phyloP scores from a whole-genome alignment of 2,797 vertebrate genomes.

The Falco novaeseelandiae region DNA sequence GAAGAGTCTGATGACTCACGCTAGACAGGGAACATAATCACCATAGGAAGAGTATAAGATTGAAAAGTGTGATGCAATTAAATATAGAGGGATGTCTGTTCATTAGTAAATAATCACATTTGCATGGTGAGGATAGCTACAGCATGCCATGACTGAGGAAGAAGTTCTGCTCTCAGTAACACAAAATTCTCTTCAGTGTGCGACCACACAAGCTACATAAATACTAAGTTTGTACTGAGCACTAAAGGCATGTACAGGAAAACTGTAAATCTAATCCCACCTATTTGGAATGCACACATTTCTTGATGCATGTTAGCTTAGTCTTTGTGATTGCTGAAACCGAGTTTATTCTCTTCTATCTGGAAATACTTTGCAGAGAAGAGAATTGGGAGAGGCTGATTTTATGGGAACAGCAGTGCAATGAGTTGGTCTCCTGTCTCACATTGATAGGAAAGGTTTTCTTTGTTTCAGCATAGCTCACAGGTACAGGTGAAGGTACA shows the following conservation, averaged over 20 bases:
- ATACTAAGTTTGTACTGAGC: background rate
- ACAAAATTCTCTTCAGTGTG: background rate
- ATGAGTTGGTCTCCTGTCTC: background rate
- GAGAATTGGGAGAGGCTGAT: constrained; percentile 1
- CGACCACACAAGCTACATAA: background rate
- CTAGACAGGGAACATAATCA: background rate
- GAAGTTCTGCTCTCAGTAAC: background rate
- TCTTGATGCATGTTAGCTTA: background rate
- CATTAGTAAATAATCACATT: background rate
- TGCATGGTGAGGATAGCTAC: background rate
- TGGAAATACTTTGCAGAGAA: background rate
- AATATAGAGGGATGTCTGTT: background rate
- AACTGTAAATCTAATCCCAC: background rate
- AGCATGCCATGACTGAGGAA: background rate
- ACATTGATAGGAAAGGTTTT: background rate
- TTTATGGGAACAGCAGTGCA: constrained; percentile 19
- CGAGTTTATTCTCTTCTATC: background rate
- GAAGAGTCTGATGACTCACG: background rate
- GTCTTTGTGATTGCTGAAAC: background rate
- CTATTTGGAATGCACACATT: background rate
- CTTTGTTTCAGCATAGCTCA: background rate
- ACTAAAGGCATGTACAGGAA: background rate
- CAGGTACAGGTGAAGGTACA: background rate
- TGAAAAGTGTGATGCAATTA: background rate
- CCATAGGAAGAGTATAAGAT: background rate